These are phyloP conservation scores for Phalanger gymnotis DNA, from an alignment of 2,797 vertebrate genomes.

Conservation along the genomic window DNA sequence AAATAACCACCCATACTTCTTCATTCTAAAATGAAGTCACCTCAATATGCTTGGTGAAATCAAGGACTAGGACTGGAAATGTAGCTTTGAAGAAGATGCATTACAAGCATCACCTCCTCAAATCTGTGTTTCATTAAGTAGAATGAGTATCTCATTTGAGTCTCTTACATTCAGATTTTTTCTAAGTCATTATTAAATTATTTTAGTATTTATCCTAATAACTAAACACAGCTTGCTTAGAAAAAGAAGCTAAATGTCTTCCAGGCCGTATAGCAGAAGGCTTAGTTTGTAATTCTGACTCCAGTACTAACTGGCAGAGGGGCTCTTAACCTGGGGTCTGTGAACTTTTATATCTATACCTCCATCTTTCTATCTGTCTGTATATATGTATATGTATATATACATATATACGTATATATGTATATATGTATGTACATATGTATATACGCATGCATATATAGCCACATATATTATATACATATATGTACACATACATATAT, in stretches of 20 bases:
- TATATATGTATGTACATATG: too few relatives aligned
- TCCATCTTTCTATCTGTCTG: too few relatives aligned
- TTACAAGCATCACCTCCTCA: background rate
- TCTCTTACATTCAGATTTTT: slow-evolving; percentile 1
- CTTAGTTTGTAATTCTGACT: background rate
- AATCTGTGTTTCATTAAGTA: slow-evolving; percentile 36
- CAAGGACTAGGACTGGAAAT: slow-evolving; percentile 15
- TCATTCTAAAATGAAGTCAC: background rate
- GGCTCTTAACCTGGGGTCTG: background rate
- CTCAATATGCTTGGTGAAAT: slow-evolving; percentile 5
- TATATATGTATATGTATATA: too few relatives aligned
- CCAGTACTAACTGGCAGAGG: background rate
- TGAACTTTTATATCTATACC: too few relatives aligned
- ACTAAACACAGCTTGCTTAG: background rate
- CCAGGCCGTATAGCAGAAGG: background rate
- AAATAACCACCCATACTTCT: background rate
- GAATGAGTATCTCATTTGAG: background rate
- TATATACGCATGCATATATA: background rate
- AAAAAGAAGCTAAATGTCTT: background rate
- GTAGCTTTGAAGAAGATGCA: background rate
- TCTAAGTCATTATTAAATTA: background rate
- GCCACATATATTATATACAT: too few relatives aligned
- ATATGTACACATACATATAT: too few relatives aligned
- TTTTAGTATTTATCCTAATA: background rate
- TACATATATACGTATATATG: too few relatives aligned